Conservation (phyloP, 1,140 invertebrate genomes). For the Manduca sexta region DNA sequence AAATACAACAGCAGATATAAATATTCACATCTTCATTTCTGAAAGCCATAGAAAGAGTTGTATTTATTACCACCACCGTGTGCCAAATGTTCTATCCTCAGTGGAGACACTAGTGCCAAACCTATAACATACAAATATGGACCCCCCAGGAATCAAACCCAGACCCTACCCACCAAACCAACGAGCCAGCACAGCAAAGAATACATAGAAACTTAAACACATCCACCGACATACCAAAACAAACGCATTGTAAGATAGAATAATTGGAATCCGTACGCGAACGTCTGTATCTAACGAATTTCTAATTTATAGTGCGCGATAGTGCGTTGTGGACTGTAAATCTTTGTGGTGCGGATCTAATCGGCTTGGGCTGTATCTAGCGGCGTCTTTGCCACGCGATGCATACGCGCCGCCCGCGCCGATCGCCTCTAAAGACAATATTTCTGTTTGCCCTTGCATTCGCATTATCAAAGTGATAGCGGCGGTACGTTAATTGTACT, state of each 20-base stretch:
- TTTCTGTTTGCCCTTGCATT: constrained; percentile 48
- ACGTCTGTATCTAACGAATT: constrained; percentile 68
- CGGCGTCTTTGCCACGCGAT: constrained; percentile 61
- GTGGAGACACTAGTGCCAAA: too few species aligned
- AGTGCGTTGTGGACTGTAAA: constrained; percentile 47
- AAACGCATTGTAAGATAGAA: constrained; percentile 19
- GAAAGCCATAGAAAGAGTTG: too few species aligned
- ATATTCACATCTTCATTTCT: too few species aligned
- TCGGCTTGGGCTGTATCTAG: constrained; percentile 53
- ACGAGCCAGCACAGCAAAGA: too few species aligned
- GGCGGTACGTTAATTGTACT: not conserved
- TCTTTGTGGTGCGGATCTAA: constrained; percentile 55
- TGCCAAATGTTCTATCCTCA: too few species aligned
- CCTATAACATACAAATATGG: too few species aligned
- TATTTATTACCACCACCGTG: too few species aligned
- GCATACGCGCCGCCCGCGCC: constrained; percentile 36
- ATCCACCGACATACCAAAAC: too few species aligned
- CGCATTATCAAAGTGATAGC: constrained; percentile 25
- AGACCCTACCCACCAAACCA: too few species aligned
- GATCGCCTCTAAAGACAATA: constrained; percentile 19
- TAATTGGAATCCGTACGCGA: constrained; percentile 44
- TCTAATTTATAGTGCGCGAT: constrained; percentile 66
- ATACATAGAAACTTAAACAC: too few species aligned
- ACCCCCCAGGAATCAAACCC: too few species aligned
- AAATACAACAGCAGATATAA: too few species aligned